Base-by-base conservation (phyloP, 2,888 invertebrate genomes). In the Callinectes sapidus region DNA sequence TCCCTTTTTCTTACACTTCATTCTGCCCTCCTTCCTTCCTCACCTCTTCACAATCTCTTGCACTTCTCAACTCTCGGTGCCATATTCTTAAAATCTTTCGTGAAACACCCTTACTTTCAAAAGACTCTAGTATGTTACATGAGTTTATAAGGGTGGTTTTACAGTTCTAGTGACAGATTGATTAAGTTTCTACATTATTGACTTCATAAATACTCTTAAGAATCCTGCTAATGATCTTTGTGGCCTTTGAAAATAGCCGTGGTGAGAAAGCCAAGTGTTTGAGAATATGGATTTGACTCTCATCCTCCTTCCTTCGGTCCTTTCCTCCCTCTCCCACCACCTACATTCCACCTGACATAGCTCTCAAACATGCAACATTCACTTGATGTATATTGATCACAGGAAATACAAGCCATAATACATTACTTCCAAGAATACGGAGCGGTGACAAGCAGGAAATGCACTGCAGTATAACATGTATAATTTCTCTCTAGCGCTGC, bases 371-470 rank as follows among this genome's bases (percentile, higher is more conserved):
- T 35, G 81, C 81, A 81, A 81, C 81, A 81, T 35, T 81, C 81
- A 81, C 81, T 35, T 81, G 32, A 81, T 81, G 32, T 35, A 81
- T 81, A 81, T 81, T 81, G 81, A 81, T 81, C 81, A 35, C n/a
- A 81, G 81, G 81, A 81, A 81, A 81, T 81, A 81, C 18, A 81
- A 81, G 16, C 81, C 81, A 81, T 16, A 35, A 18, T 81, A 81
- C 81, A 35, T 81, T 81, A 81, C 81, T 10, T 81, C 81, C 35
- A 16, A 13, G 81, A 81, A 32, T 81, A 35, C 0, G 81, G 16
- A 8, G 16, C 14, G 13, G 32, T 81, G 81, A 81, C 81, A 81
- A 81, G 81, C 81, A 35, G 35, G 81, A 81, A 35, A 81, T 81
- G 81, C 35, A 6, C 35, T 6, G 32, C 14, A 35, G 81, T 18